Evolutionary conservation across 2,797 vertebrate species (phyloP), one percentile per base, ranked within the genome.

Genomic region (Lacerta viridis): DNA sequence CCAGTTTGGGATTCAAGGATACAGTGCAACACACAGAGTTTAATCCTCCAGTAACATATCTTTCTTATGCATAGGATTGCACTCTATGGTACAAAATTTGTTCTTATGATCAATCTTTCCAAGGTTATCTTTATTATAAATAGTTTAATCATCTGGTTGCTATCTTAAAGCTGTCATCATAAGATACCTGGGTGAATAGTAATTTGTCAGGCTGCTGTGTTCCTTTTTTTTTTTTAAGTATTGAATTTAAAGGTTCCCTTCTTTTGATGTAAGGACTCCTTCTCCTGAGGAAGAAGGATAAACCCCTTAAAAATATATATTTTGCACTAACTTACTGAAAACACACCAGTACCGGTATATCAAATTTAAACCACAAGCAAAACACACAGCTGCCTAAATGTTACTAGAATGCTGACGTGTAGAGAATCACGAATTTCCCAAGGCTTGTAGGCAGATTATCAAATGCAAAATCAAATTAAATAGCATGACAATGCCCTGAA

Each of bases 401-500:
- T 76, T 86, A 75, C 23, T 36, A 15, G 71, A 43, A 29, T 84
- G n/a, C 76, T 74, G 20, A 39, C 74, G 39, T 36, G 29, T 61
- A 80, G 23, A 61, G 50, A 84, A 50, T 61, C 43, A 84, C 33
- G 74, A 64, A 75, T 82, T 75, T 46, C 86, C 75, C 80, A 87
- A 76, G n/a, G 43, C 41, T 77, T 85, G 50, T 43, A 78, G 74
- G 66, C 71, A 83, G 59, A 82, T 50, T n/a, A 75, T 50, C 39
- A 75, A 13, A 64, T 50, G 36, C 41, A 87, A 86, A 92, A 82
- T 43, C 71, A 90, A 82, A 18, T 84, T 74, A 89, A 81, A 85
- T 66, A 82, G 59, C 59, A 86, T 55, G 7, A 15, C 46, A 82
- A 50, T 59, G 36, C 43, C 61, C 11, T 76, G 55, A 75, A 82